Evolutionary conservation across 2,888 invertebrate species (phyloP).

Genomic region (Craniophora ligustri): DNA sequence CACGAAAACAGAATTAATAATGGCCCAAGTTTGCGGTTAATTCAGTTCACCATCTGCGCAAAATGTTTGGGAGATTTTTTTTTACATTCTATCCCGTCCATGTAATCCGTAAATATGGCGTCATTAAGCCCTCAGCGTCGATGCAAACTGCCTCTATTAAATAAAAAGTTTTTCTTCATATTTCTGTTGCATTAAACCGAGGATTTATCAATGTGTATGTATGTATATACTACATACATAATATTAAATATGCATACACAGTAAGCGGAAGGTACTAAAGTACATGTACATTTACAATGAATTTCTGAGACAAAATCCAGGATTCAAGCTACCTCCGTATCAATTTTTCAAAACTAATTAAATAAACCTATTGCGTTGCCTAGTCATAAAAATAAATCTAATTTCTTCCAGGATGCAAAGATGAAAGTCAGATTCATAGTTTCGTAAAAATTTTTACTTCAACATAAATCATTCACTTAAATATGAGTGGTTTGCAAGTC

Average conservation of each 20-base stretch:
- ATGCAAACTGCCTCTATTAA: slow-evolving; percentile 62
- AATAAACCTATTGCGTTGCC: too few species aligned
- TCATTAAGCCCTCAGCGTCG: slow-evolving; percentile 64
- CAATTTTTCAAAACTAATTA: too few species aligned
- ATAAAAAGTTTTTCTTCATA: slow-evolving; percentile 51
- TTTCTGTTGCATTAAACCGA: slow-evolving; percentile 49
- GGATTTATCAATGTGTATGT: slow-evolving; percentile 84
- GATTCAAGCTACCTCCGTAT: too few species aligned
- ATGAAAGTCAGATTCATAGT: slow-evolving; percentile 11
- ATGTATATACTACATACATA: slow-evolving; percentile 65
- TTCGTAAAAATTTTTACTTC: slow-evolving; percentile 29
- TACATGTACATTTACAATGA: too few species aligned
- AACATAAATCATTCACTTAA: slow-evolving; percentile 58
- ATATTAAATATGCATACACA: too few species aligned
- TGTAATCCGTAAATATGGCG: slow-evolving; percentile 71
- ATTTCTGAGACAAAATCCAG: too few species aligned
- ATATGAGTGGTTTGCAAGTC: slow-evolving; percentile 70
- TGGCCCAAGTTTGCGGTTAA: slow-evolving; percentile 80
- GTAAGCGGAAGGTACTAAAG: too few species aligned
- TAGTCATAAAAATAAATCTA: too few species aligned
- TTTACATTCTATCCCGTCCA: slow-evolving; percentile 65
- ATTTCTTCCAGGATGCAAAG: background rate
- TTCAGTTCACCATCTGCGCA: slow-evolving; percentile 78
- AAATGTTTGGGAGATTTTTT: slow-evolving; percentile 71
- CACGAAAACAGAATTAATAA: slow-evolving; percentile 86